phyloP scores from a whole-genome alignment of 2,797 vertebrate genomes.

The Brachyrhaphis roseni region DNA sequence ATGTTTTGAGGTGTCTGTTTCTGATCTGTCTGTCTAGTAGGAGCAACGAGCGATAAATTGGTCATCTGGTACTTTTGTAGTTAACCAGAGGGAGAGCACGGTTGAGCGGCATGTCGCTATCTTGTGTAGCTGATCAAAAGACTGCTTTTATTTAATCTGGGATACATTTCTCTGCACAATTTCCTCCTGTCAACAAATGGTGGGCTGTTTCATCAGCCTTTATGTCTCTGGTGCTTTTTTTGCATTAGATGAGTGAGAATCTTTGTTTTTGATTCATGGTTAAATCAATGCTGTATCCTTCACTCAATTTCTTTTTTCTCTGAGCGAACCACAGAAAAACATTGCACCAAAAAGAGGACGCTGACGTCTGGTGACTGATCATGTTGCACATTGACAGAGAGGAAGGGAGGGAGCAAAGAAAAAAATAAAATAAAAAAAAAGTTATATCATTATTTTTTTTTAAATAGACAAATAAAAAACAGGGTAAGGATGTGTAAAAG shows the following conservation, averaged over 20 bases:
- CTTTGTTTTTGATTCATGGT: conserved; percentile 57
- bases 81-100: conserved; percentile 52
- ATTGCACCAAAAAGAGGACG: conserved; percentile 31
- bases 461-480: conserved; percentile 37
- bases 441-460: conserved; percentile 17
- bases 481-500: conserved; percentile 54
- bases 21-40: conserved; percentile 50
- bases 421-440: not conserved
- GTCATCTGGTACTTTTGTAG: conserved; percentile 64
- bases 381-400: conserved; percentile 23
- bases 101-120: conserved; percentile 38
- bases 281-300: conserved; percentile 43
- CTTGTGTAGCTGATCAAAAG: conserved; percentile 61
- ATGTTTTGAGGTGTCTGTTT: conserved; percentile 40
- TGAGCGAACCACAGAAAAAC: conserved; percentile 7
- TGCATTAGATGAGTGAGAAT: conserved; percentile 39
- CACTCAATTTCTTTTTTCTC: conserved; percentile 39
- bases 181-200: conserved; percentile 42
- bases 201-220: conserved; percentile 61
- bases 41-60: conserved; percentile 56
- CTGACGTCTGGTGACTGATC: conserved; percentile 31
- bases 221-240: conserved; percentile 29
- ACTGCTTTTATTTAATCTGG: conserved; percentile 47
- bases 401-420: conserved; percentile 6
- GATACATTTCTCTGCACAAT: conserved; percentile 51